Conservation (phyloP, 1,140 invertebrate species). For the Musca vetustissima region DNA sequence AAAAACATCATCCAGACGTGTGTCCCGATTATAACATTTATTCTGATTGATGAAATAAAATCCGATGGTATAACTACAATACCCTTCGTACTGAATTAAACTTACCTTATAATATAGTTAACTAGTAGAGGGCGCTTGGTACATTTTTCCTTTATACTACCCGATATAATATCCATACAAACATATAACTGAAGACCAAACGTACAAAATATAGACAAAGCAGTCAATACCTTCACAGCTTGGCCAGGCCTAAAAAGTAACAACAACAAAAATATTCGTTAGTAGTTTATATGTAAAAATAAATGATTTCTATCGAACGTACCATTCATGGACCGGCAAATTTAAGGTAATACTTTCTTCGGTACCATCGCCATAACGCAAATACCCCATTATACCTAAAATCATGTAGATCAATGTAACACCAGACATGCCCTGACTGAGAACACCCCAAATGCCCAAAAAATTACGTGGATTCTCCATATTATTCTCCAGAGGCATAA, state of each 20-base stretch:
- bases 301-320: too few species aligned
- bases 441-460: constrained; percentile 79
- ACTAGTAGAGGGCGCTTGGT: constrained; percentile 66
- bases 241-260: constrained; percentile 74
- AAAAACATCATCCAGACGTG: too few species aligned
- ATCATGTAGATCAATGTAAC: constrained; percentile 83
- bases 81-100: too few species aligned
- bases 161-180: constrained; percentile 81
- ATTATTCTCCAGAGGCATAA: constrained; percentile 89
- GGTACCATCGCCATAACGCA: constrained; percentile 71
- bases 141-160: constrained; percentile 70
- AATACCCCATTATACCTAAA: constrained; percentile 86
- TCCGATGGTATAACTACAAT: too few species aligned
- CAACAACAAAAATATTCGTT: constrained; percentile 30
- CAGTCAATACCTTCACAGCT: constrained; percentile 83
- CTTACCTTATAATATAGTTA: constrained; percentile 75
- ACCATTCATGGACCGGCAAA: constrained; percentile 69
- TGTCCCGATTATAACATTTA: too few species aligned
- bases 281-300: not conserved
- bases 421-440: constrained; percentile 85
- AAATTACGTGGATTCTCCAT: constrained; percentile 85
- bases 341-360: constrained; percentile 75
- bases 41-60: too few species aligned
- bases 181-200: constrained; percentile 97
- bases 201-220: constrained; percentile 85